phyloP scores from a whole-genome alignment of 1,140 invertebrate genomes.

The Ruditapes philippinarum region DNA sequence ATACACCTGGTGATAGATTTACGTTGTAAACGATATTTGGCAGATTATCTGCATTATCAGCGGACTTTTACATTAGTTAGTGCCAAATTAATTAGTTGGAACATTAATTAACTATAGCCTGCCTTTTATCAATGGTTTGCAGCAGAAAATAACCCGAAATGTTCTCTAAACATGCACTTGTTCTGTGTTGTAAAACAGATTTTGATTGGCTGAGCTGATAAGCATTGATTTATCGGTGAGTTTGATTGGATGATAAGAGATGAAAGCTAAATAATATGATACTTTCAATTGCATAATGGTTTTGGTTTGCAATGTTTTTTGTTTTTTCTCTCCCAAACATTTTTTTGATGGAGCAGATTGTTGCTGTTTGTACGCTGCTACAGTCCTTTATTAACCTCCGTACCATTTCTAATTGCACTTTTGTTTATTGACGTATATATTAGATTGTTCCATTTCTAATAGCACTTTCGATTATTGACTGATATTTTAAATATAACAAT shows the following conservation, averaged over 20 bases:
- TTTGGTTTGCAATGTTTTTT: too few species aligned
- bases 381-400: too few species aligned
- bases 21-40: background rate
- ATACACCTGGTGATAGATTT: conserved; percentile 14
- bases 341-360: too few species aligned
- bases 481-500: too few species aligned
- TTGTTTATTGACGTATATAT: too few species aligned
- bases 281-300: too few species aligned
- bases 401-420: too few species aligned
- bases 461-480: too few species aligned
- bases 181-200: background rate
- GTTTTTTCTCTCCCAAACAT: too few species aligned
- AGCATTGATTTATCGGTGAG: background rate
- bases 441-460: too few species aligned
- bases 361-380: too few species aligned
- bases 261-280: too few species aligned
- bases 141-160: background rate
- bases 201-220: background rate
- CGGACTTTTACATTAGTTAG: background rate
- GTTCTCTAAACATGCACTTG: background rate
- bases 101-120: conserved; percentile 12
- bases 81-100: conserved; percentile 4
- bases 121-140: background rate
- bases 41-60: background rate
- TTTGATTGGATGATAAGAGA: background rate